Conservation (phyloP, 2,113 vertebrate genomes). For the Jacana jacana region DNA sequence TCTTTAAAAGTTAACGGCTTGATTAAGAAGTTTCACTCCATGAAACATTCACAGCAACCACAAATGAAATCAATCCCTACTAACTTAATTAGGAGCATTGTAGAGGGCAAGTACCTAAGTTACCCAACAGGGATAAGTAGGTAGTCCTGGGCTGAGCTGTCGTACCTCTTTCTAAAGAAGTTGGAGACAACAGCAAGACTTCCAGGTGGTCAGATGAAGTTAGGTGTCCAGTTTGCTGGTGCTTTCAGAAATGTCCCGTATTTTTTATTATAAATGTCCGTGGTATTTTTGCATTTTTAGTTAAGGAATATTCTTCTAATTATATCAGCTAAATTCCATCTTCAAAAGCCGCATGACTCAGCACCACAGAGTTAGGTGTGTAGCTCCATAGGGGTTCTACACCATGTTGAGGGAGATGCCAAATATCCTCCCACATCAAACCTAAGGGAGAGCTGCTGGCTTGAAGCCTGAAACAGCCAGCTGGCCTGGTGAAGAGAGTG, state of each 20-base stretch:
- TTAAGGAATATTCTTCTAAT: not conserved
- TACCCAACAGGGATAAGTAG: not conserved
- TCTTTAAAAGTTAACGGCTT: constrained; percentile 15
- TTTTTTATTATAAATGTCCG: too few species aligned
- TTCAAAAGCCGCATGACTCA: not conserved
- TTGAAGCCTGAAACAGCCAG: not conserved
- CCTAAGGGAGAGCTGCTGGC: not conserved
- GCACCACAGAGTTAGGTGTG: accelerated
- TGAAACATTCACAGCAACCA: not conserved
- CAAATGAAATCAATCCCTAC: not conserved
- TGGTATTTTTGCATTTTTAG: too few species aligned
- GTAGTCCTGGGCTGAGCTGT: not conserved
- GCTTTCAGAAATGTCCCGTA: not conserved
- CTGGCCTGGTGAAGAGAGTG: not conserved
- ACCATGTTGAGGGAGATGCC: not conserved
- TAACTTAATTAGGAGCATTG: not conserved
- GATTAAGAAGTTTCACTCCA: not conserved
- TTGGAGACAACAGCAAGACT: not conserved
- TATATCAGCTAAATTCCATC: not conserved
- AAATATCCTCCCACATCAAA: not conserved
- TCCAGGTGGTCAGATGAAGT: not conserved
- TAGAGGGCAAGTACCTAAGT: not conserved
- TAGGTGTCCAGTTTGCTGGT: not conserved
- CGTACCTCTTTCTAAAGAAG: not conserved
- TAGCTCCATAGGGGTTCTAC: accelerated